A percentile compares a stretch with the other conserved stretches of the same genome.
phyloP scores from a whole-genome alignment of 2,113 vertebrate species.

The Sciurus niger region DNA sequence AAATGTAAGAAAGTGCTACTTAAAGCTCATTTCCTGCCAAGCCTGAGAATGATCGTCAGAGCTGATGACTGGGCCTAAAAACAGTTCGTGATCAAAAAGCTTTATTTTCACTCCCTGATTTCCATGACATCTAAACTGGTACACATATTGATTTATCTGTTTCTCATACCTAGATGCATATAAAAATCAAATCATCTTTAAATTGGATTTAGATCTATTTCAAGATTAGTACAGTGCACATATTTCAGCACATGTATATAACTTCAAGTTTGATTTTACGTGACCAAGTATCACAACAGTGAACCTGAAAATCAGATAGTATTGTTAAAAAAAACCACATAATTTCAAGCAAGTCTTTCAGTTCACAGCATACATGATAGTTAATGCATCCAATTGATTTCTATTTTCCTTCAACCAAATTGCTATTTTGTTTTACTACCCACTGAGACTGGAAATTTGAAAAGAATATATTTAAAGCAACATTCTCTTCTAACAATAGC shows the following conservation, averaged over 20 bases:
- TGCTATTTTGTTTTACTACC: slow-evolving; percentile 66
- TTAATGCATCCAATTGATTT: slow-evolving; percentile 64
- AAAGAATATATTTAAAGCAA: slow-evolving; percentile 23
- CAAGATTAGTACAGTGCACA: slow-evolving; percentile 28
- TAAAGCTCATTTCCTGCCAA: background rate
- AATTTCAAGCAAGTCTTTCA: slow-evolving; percentile 69
- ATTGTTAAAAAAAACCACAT: slow-evolving; percentile 31
- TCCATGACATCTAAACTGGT: background rate
- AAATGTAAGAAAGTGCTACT: background rate
- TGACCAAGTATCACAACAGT: slow-evolving; percentile 30
- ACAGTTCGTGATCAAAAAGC: slow-evolving; percentile 37
- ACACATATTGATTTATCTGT: slow-evolving; percentile 54
- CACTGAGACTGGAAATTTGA: slow-evolving; percentile 65
- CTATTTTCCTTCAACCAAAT: slow-evolving; percentile 66
- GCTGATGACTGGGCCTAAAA: background rate
- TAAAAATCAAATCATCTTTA: slow-evolving; percentile 72
- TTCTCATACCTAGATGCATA: slow-evolving; percentile 33
- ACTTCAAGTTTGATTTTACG: slow-evolving; percentile 69
- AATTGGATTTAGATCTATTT: slow-evolving; percentile 67
- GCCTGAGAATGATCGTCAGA: background rate
- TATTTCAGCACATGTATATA: slow-evolving; percentile 41
- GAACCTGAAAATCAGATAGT: background rate
- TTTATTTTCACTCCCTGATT: slow-evolving; percentile 46
- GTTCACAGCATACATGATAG: background rate
- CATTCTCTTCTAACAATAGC: slow-evolving; percentile 27